Conservation (phyloP, 2,113 vertebrate genomes). For the Odocoileus virginianus region DNA sequence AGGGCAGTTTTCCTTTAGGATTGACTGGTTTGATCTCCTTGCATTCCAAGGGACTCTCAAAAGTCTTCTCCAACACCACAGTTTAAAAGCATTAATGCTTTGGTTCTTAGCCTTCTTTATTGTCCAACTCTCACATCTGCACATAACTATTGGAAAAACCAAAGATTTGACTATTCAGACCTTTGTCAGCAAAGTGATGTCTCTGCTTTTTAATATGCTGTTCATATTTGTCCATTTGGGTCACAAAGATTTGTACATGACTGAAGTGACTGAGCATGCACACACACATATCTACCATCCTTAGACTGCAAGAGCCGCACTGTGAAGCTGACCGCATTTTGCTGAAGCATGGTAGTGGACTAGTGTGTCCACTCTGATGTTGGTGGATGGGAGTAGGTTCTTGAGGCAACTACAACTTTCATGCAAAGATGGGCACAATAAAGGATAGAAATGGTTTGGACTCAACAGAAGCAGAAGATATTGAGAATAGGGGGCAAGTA, state of each 20-base stretch:
- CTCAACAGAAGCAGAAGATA: neutral
- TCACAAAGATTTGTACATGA: neutral
- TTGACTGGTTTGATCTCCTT: neutral
- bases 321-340: neutral
- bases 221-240: neutral
- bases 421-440: neutral
- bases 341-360: neutral
- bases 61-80: neutral
- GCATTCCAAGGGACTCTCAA: neutral
- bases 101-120: neutral
- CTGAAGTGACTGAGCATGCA: neutral
- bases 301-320: neutral
- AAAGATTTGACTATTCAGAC: neutral
- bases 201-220: neutral
- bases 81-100: neutral
- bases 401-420: neutral
- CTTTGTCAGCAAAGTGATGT: neutral
- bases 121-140: neutral
- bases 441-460: neutral
- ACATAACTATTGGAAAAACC: neutral
- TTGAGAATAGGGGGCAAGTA: neutral
- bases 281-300: neutral
- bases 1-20: neutral
- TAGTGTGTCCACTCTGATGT: neutral
- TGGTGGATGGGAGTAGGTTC: neutral